A percentile compares a stretch with the other conserved stretches of the same genome.
Evolutionary conservation across 2,113 vertebrate species (phyloP).

Genomic region (Pterocles gutturalis): DNA sequence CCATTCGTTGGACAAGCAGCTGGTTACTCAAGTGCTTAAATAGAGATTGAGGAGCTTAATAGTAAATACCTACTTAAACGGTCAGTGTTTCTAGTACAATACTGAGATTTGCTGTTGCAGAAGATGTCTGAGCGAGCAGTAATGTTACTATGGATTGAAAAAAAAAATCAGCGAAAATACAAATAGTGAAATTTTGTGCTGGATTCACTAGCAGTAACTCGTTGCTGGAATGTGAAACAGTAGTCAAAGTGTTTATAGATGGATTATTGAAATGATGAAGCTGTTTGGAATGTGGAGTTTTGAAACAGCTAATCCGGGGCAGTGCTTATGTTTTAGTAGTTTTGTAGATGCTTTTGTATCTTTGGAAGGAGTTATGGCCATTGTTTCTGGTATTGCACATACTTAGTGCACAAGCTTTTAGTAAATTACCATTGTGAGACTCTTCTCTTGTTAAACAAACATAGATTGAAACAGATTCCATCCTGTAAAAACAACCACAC

Average conservation of each 20-base stretch:
- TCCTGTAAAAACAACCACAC: conserved; percentile 51
- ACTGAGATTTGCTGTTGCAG: background rate
- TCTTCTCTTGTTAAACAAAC: conserved; percentile 65
- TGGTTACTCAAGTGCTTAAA: conserved; percentile 25
- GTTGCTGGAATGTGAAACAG: conserved; percentile 2
- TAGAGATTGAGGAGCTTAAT: conserved; percentile 6
- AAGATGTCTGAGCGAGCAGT: background rate
- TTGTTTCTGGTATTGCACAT: conserved; percentile 55
- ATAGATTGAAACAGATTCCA: conserved; percentile 53
- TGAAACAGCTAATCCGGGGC: conserved; percentile 17
- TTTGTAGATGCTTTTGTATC: conserved; percentile 35
- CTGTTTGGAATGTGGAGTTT: conserved; percentile 29
- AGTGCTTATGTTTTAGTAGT: conserved; percentile 39
- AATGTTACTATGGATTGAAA: background rate
- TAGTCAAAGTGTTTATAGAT: conserved; percentile 38
- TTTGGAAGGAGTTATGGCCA: conserved; percentile 48
- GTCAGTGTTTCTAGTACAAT: background rate
- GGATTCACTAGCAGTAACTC: background rate
- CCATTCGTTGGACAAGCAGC: background rate
- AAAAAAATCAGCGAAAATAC: background rate
- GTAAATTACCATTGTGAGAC: conserved; percentile 63
- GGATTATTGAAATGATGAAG: conserved; percentile 48
- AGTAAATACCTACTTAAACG: background rate
- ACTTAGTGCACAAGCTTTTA: conserved; percentile 55
- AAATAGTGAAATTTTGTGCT: background rate